Evolutionary conservation across 2,888 invertebrate genomes (phyloP), one percentile per base, ranked within the genome.

Genomic region (Trachelus iudaicus): DNA sequence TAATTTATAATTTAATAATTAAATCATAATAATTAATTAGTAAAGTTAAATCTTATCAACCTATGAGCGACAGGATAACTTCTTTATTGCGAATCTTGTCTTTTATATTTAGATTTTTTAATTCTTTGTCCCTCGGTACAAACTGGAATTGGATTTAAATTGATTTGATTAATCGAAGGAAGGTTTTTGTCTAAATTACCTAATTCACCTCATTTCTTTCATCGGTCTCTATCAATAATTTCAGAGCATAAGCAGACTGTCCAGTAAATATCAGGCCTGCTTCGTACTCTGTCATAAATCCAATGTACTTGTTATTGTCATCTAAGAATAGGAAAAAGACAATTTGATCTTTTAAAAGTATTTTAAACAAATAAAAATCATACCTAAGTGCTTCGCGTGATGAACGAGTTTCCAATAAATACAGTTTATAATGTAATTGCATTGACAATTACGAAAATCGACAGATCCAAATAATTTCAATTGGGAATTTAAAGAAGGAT

Each of bases 271-370:
- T 87, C 34, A 91, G 81, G 23, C 90, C 89, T 3, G 88, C 85
- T 0, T 89, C 87, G 68, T 90, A 91, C 77, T 91, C 88, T 79
- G 91, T 82, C 40, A 89, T 79, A 76, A 90, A 91, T 33, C 87
- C 83, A n/a, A 90, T 81, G 13, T 84, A 79, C 81, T 87, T 88
- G 4, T 82, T 79, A 23, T 75, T 81, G 31, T 81, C 77, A 34
- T 80, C 85, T 85, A 34, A 33, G 73, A 80, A 56, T 73, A 15
- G 34, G 9, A 71, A 3, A 71, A 12, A 15, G n/a, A 13, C 11
- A 34, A 56, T 69, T 34, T 33, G 6, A 71, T 23, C 12, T 31
- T 31, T 71, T 12, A 30, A 12, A 13, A 23, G 1, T 77, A 11
- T 69, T 69, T 15, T 3, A 37, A 13, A 15, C n/a, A 69, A 69